Evolutionary conservation across 1,140 invertebrate species (phyloP).

Genomic region (Drosophila willistoni): DNA sequence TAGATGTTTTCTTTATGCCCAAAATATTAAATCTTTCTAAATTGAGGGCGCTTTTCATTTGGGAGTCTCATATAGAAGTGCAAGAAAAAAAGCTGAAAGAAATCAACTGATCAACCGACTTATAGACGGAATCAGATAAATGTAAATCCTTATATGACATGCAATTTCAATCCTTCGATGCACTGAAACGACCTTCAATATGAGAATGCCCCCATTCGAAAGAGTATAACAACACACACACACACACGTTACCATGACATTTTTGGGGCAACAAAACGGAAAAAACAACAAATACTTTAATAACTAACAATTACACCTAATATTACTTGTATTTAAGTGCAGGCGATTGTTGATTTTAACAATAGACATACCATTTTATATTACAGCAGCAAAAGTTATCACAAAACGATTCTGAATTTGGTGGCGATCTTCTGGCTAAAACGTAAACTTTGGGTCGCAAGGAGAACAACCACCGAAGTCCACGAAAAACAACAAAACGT

Average conservation of each 20-base stretch:
- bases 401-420: neutral
- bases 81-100: too few relatives aligned
- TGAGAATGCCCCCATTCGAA: neutral
- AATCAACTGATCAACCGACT: too few relatives aligned
- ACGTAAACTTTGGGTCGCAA: neutral
- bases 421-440: conserved; percentile 14
- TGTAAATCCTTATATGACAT: too few relatives aligned
- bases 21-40: neutral
- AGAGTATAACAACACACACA: conserved; percentile 1
- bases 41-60: neutral
- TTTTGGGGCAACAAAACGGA: conserved; percentile 2
- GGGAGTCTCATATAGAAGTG: too few relatives aligned
- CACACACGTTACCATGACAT: conserved; percentile 11
- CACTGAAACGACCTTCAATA: neutral
- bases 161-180: too few relatives aligned
- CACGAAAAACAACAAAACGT: neutral
- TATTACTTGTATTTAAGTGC: too few relatives aligned
- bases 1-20: neutral
- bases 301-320: neutral
- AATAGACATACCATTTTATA: conserved; percentile 1
- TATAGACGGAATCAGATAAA: too few relatives aligned
- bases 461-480: conserved; percentile 59
- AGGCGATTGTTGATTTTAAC: neutral
- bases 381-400: neutral
- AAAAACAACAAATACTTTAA: neutral